A percentile compares a stretch with the other conserved stretches of the same genome.
Conservation (phyloP, 2,888 invertebrate species). For the Acronicta psi region DNA sequence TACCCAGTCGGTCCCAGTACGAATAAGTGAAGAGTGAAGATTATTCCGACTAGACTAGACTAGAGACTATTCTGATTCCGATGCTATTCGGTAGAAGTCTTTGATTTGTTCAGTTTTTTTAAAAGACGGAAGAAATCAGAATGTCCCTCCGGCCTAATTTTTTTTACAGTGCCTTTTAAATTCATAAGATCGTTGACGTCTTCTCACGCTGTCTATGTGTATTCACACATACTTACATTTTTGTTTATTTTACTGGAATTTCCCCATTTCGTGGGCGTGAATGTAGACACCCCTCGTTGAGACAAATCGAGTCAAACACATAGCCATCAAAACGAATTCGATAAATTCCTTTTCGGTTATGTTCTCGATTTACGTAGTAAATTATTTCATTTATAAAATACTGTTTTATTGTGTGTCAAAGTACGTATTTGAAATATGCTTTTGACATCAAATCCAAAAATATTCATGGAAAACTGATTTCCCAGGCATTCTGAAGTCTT, state of each 20-base stretch:
- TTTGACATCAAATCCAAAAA: no score
- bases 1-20: no score
- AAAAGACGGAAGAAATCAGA: no score
- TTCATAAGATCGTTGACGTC: conserved; percentile 12
- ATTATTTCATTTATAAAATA: conserved; percentile 9
- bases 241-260: conserved; percentile 35
- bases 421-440: no score
- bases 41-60: no score
- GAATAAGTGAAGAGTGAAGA: no score
- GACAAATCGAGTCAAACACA: conserved; percentile 43
- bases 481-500: no score
- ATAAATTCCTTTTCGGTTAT: conserved; percentile 24
- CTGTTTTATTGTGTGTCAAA: conserved; percentile 1
- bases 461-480: no score
- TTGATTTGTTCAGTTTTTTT: no score
- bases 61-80: no score
- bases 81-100: no score
- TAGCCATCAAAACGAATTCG: conserved; percentile 23
- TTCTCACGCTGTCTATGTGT: conserved; percentile 2
- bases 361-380: background rate
- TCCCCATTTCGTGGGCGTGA: conserved; percentile 24
- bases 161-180: conserved; percentile 2
- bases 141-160: background rate
- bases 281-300: conserved; percentile 35
- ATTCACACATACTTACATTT: background rate